phyloP scores from a whole-genome alignment of 2,113 vertebrate species.

The Anseranas semipalmata region DNA sequence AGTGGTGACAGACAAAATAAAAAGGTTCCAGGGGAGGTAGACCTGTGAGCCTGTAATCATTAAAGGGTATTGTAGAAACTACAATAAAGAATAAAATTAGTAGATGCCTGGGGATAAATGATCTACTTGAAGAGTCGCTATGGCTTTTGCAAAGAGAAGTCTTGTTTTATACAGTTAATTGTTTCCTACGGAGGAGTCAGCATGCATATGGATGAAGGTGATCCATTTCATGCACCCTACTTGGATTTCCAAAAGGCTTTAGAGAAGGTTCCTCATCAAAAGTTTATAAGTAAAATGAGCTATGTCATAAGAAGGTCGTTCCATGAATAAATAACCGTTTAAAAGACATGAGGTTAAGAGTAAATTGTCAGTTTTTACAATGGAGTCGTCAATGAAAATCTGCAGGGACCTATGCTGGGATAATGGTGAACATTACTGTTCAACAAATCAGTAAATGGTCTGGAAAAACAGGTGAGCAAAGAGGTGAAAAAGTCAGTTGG shows the following conservation, averaged over 20 bases:
- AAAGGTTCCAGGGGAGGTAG: background rate
- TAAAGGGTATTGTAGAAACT: background rate
- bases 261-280: background rate
- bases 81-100: background rate
- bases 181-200: background rate
- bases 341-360: background rate
- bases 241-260: background rate
- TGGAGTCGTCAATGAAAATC: background rate
- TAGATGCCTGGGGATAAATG: background rate
- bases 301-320: background rate
- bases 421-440: background rate
- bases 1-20: background rate
- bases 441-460: background rate
- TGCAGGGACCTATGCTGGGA: background rate
- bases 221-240: background rate
- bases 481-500: background rate
- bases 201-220: background rate
- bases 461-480: background rate
- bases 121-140: background rate
- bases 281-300: background rate
- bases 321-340: background rate
- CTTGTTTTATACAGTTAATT: background rate
- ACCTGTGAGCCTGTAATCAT: background rate
- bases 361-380: background rate
- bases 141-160: background rate